phyloP scores from a whole-genome alignment of 2,797 vertebrate genomes.

The Steatocranus sp. region DNA sequence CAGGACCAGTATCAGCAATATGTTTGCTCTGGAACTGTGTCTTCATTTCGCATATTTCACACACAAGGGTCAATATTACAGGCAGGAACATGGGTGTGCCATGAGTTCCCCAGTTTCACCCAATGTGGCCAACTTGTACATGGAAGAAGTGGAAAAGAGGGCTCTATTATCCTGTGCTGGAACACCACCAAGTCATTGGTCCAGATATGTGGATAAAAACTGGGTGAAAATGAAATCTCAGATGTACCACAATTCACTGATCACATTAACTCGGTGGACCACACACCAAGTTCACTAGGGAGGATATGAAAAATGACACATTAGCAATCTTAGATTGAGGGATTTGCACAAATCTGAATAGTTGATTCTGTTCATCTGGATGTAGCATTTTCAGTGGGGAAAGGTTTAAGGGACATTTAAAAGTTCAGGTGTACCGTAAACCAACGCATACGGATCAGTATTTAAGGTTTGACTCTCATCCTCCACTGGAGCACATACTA shows the following conservation, averaged over 20 bases:
- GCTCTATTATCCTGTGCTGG: not conserved
- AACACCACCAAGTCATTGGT: not conserved
- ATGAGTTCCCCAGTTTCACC: not conserved
- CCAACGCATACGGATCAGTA: accelerated
- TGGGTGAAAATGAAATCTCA: not conserved
- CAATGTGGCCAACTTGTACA: not conserved
- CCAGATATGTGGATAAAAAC: not conserved
- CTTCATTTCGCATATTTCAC: accelerated
- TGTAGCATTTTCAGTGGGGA: not conserved
- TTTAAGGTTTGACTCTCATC: not conserved
- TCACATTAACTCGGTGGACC: not conserved
- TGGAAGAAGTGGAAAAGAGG: not conserved
- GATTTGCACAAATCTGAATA: not conserved
- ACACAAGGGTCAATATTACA: not conserved
- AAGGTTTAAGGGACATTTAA: not conserved
- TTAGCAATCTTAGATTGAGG: not conserved
- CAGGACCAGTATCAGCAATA: not conserved
- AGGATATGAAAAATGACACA: not conserved
- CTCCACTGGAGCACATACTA: not conserved
- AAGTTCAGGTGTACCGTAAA: not conserved
- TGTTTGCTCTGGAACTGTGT: not conserved
- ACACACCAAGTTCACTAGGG: not conserved
- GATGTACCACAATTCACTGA: not conserved
- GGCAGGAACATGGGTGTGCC: not conserved
- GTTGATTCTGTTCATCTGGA: not conserved